Percentiles rank a stretch among this genome's conserved stretches.
Conservation (phyloP, 2,113 vertebrate species). For the Ochotona curzoniae region DNA sequence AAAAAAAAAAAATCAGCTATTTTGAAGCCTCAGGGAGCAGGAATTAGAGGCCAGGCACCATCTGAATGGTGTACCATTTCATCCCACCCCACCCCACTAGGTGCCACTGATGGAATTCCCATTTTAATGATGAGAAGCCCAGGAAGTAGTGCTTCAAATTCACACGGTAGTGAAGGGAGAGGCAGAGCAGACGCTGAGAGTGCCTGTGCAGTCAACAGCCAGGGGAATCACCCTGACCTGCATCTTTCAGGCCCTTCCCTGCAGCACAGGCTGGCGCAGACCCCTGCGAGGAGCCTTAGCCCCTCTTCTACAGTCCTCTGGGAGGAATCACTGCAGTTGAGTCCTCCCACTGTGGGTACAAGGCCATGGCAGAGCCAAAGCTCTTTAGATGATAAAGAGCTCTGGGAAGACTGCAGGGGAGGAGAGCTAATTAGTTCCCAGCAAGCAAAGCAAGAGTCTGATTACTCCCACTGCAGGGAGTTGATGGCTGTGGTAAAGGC, state of each 20-base stretch:
- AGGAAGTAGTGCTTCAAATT: background rate
- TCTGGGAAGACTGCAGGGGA: constrained; percentile 25
- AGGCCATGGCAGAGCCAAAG: background rate
- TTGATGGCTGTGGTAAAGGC: constrained; percentile 25
- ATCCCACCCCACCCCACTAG: background rate
- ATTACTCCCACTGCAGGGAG: background rate
- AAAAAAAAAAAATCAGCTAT: background rate
- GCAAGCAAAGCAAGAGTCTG: constrained; percentile 42
- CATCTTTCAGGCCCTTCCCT: no score
- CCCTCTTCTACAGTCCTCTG: background rate
- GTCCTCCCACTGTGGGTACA: background rate
- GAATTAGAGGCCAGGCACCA: background rate
- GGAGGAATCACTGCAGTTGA: background rate
- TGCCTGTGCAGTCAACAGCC: no score
- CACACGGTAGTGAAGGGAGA: background rate
- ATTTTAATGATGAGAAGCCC: background rate
- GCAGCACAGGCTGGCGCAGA: background rate
- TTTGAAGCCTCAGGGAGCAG: background rate
- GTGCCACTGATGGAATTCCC: background rate
- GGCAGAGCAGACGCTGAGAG: background rate
- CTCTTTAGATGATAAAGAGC: constrained; percentile 8
- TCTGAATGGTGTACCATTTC: background rate
- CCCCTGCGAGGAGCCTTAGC: no score
- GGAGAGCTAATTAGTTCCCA: constrained; percentile 63
- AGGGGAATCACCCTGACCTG: background rate